A percentile compares a stretch with the other conserved stretches of the same genome.
These are phyloP conservation scores for Leptopterna dolabrata DNA, from an alignment of 2,888 invertebrate species.

Conservation along the genomic window DNA sequence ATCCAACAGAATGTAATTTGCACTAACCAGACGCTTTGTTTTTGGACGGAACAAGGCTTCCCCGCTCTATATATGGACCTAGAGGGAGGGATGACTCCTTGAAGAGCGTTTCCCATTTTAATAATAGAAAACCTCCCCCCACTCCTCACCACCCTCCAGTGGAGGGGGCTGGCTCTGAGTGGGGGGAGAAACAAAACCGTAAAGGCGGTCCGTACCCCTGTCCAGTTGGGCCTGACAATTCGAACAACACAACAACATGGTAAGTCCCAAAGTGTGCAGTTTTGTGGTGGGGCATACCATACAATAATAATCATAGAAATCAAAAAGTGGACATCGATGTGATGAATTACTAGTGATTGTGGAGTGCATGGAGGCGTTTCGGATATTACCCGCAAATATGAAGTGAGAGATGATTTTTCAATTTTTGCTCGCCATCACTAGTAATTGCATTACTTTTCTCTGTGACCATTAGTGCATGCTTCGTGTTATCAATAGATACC, in stretches of 20 bases:
- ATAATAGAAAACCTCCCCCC: conserved; percentile 36
- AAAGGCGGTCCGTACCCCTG: conserved; percentile 13
- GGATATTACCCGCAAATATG: not conserved
- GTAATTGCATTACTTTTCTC: not conserved
- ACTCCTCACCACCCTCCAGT: not conserved
- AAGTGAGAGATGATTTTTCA: conserved; percentile 28
- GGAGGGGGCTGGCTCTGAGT: conserved; percentile 33
- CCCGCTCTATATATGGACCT: conserved; percentile 56
- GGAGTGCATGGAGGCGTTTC: conserved; percentile 31
- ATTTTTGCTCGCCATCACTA: conserved; percentile 25
- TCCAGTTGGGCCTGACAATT: conserved; percentile 56
- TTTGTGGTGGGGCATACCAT: not conserved
- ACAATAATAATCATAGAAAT: not conserved
- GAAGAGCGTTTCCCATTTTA: conserved; percentile 30
- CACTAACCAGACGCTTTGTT: conserved; percentile 3
- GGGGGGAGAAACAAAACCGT: conserved; percentile 56
- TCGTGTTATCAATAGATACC: no score
- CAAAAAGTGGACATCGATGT: not conserved
- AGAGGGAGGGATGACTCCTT: conserved; percentile 52
- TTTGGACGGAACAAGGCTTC: not conserved
- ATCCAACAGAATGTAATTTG: not conserved
- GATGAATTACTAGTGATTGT: conserved; percentile 33
- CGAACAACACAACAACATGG: conserved; percentile 57
- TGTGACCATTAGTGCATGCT: no score
- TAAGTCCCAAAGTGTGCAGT: conserved; percentile 50